Evolutionary conservation across 2,888 invertebrate species (phyloP), one percentile per base, ranked within the genome.

Genomic region (Tipula helvola): DNA sequence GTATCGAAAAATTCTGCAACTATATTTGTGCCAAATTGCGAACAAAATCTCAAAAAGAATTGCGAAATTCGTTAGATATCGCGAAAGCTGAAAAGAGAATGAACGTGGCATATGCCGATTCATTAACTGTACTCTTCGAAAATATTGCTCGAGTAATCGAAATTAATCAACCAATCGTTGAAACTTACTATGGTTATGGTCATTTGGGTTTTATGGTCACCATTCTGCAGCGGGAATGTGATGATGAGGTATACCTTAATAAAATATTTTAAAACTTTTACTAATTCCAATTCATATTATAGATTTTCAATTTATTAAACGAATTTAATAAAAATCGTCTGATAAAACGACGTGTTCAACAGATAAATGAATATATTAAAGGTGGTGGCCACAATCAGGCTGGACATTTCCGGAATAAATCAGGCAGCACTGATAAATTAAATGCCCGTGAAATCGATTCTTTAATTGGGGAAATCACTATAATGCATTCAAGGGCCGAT

Each of bases 401-500:
- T 3, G 91, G 90, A 12, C 91, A 91, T 87, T 92, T 91, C 87
- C 89, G 91, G 1, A 91, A 91, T 87, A 89, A 90, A n/a, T 91
- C 91, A 5, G 90, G 90, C 0, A 90, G 90, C 42, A 90, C 91
- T 1, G 95, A 95, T 87, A 94, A 93, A 89, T 90, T 94, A 18
- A 97, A 97, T 91, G 96, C 97, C 0, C 95, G 96, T 89, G 96
- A 96, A 89, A 93, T 97, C 87, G 99, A 99, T 92, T 94, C 96
- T 0, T 92, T 97, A 84, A 94, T 99, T 87, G 95, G 96, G 0
- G 99, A 99, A 92, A 94, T 99, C 87, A 97, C 98, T 0, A 93
- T 98, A 86, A 95, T 98, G 92, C 98, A 98, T 92, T 95, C 97
- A 0, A 93, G 98, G 88, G 94, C 96, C n/a, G 96, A 97, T 90